These are phyloP conservation scores for Tachina fera DNA, from an alignment of 2,888 invertebrate species.

Conservation along the genomic window DNA sequence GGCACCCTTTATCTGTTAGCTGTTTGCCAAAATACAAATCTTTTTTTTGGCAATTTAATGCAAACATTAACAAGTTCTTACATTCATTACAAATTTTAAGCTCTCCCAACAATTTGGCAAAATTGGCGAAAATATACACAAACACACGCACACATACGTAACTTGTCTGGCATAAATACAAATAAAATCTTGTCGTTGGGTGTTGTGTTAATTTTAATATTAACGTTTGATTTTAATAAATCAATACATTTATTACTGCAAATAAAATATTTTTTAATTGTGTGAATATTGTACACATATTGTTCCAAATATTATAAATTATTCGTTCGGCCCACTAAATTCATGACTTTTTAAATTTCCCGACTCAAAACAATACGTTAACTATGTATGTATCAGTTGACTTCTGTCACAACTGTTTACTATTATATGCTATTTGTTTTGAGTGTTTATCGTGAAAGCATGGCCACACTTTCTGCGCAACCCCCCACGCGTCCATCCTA, in stretches of 20 bases:
- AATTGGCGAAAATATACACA: background rate
- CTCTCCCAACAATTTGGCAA: conserved; percentile 37
- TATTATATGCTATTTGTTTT: too few relatives aligned
- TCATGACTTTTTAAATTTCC: too few relatives aligned
- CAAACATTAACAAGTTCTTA: conserved; percentile 44
- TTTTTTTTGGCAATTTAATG: conserved; percentile 43
- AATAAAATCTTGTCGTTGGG: conserved; percentile 22
- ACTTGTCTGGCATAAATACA: background rate
- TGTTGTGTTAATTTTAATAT: conserved; percentile 30
- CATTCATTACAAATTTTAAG: conserved; percentile 38
- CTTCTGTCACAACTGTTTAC: too few relatives aligned
- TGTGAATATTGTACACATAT: background rate
- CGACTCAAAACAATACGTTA: too few relatives aligned
- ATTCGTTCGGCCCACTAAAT: too few relatives aligned
- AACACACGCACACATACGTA: background rate
- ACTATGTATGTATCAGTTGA: too few relatives aligned
- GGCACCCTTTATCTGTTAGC: too few relatives aligned
- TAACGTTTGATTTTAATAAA: conserved; percentile 37
- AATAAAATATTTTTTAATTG: conserved; percentile 24
- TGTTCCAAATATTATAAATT: too few relatives aligned
- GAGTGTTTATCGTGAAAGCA: too few relatives aligned
- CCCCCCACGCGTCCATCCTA: too few relatives aligned
- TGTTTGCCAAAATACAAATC: conserved; percentile 39
- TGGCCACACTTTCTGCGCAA: too few relatives aligned
- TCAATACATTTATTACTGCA: conserved; percentile 52